These are phyloP conservation scores for Choloepus didactylus DNA, from an alignment of 2,797 vertebrate genomes.

Conservation along the genomic window DNA sequence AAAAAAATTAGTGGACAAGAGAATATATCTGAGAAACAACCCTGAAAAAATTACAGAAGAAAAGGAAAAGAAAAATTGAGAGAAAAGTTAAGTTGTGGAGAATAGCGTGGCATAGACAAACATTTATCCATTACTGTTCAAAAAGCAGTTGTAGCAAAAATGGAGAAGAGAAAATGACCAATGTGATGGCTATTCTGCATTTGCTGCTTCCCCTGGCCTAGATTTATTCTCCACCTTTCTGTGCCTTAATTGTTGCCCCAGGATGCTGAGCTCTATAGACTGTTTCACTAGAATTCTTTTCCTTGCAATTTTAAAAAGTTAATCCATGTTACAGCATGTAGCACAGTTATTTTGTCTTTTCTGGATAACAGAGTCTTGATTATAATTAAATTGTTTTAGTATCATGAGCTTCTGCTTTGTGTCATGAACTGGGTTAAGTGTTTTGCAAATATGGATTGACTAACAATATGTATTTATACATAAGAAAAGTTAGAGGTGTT, in stretches of 20 bases:
- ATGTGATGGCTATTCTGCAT: no score
- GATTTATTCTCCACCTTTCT: no score
- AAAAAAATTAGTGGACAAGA: no score
- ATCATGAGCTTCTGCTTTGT: neutral
- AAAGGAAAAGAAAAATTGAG: no score
- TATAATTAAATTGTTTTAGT: neutral
- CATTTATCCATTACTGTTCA: no score
- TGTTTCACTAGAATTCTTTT: neutral
- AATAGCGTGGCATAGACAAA: no score
- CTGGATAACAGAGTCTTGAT: neutral
- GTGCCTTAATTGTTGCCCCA: no score
- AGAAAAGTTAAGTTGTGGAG: no score
- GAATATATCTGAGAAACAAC: no score
- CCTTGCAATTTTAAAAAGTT: neutral
- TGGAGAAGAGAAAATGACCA: neutral
- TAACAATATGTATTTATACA: rapidly evolving
- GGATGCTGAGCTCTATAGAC: neutral
- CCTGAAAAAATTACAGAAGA: no score
- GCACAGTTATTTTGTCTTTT: neutral
- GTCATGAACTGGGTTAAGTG: neutral
- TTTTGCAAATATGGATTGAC: no score
- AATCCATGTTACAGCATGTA: neutral
- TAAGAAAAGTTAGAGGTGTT: neutral
- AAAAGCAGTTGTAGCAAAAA: neutral
- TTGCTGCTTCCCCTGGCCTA: no score